These are phyloP conservation scores for Lampropteryx suffumata DNA, from an alignment of 2,888 invertebrate genomes.

Conservation along the genomic window DNA sequence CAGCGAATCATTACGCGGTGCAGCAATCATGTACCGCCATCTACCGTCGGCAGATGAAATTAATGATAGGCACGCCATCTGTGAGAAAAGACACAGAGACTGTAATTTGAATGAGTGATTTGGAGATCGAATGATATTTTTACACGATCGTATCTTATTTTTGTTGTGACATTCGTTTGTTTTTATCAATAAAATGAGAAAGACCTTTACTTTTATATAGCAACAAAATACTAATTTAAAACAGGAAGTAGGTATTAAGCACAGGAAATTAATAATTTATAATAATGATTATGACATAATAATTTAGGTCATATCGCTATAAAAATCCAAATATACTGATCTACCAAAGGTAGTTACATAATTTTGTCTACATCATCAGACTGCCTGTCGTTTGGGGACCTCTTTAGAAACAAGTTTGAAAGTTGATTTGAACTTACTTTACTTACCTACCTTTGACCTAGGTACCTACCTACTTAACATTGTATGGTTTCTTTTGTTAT, in stretches of 20 bases:
- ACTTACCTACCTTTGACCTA: neutral
- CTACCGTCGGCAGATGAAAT: slow-evolving; percentile 85
- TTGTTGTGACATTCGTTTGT: neutral
- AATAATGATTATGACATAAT: slow-evolving; percentile 25
- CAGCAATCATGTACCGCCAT: slow-evolving; percentile 82
- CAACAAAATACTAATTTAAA: slow-evolving; percentile 5
- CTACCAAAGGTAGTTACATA: slow-evolving; percentile 36
- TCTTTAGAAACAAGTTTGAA: slow-evolving; percentile 30
- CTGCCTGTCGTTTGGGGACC: slow-evolving; percentile 46
- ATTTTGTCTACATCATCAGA: slow-evolving; percentile 50
- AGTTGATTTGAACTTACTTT: slow-evolving; percentile 23
- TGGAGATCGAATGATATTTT: neutral
- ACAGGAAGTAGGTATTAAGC: slow-evolving; percentile 19
- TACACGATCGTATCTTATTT: no score
- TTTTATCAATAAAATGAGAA: neutral
- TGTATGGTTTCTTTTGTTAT: no score
- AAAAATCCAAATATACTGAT: slow-evolving; percentile 3
- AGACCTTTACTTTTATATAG: neutral
- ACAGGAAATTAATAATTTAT: slow-evolving; percentile 31
- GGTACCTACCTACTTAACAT: neutral
- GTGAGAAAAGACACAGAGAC: slow-evolving; percentile 83
- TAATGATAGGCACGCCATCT: slow-evolving; percentile 81
- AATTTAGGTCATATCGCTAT: slow-evolving; percentile 13
- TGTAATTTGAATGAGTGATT: slow-evolving; percentile 68
- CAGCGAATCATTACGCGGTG: slow-evolving; percentile 52